phyloP scores from a whole-genome alignment of 2,888 invertebrate genomes.

The Meiosimyza decipiens region DNA sequence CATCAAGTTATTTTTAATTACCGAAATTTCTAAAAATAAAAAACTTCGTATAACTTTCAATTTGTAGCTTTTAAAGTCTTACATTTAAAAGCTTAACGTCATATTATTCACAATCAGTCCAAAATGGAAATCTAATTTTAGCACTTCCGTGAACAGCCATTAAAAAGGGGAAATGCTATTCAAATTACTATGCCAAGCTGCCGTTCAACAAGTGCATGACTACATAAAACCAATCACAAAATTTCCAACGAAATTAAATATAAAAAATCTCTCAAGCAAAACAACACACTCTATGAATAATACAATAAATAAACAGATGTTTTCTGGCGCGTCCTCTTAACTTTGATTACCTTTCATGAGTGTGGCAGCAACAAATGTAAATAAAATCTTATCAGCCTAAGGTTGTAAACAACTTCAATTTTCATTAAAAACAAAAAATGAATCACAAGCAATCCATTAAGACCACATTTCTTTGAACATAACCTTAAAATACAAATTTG shows the following conservation, averaged over 20 bases:
- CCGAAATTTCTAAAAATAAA: too few species aligned
- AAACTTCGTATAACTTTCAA: too few species aligned
- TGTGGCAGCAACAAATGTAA: neutral
- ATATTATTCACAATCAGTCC: too few species aligned
- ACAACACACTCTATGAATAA: neutral
- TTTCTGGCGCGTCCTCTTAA: neutral
- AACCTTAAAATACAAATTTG: neutral
- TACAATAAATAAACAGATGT: constrained; percentile 7
- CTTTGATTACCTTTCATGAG: neutral
- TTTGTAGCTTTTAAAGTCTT: too few species aligned
- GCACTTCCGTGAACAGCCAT: too few species aligned
- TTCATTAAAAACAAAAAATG: neutral
- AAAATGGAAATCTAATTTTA: too few species aligned
- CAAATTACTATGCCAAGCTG: neutral
- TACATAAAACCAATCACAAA: neutral
- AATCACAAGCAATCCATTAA: neutral
- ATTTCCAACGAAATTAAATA: constrained; percentile 1
- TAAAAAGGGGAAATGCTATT: neutral
- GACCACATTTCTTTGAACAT: too few species aligned
- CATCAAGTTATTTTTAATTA: too few species aligned
- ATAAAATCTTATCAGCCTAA: neutral
- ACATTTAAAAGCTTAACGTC: too few species aligned
- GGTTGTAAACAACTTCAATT: neutral
- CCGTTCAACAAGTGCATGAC: neutral
- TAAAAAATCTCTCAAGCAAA: neutral